phyloP scores from a whole-genome alignment of 2,113 vertebrate genomes.

The Galemys pyrenaicus region DNA sequence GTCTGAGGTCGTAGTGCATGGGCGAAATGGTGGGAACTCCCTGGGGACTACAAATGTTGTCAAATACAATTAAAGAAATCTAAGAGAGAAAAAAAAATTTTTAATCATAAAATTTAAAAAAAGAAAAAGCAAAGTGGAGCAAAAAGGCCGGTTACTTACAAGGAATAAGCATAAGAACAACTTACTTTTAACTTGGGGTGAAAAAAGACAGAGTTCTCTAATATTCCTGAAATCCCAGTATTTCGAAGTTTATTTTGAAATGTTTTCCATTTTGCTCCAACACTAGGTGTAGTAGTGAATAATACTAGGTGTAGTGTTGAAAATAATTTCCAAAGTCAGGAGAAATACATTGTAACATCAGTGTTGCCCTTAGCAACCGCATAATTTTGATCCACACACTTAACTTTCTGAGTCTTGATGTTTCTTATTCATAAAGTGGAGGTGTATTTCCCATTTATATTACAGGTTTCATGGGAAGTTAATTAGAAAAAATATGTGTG shows the following conservation, averaged over 20 bases:
- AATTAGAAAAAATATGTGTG: not conserved
- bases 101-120: too few relatives aligned
- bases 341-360: not conserved
- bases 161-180: not conserved
- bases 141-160: not conserved
- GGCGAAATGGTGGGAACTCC: too few relatives aligned
- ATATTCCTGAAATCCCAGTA: not conserved
- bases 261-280: not conserved
- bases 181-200: not conserved
- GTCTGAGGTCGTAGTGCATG: too few relatives aligned
- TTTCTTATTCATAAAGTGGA: constrained; percentile 1
- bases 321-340: not conserved
- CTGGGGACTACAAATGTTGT: too few relatives aligned
- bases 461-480: not conserved
- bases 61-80: too few relatives aligned
- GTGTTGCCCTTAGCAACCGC: not conserved
- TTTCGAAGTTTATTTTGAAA: constrained; percentile 30
- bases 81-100: too few relatives aligned
- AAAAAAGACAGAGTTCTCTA: too few relatives aligned
- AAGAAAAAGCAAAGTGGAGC: not conserved
- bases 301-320: not conserved
- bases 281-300: not conserved
- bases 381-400: not conserved
- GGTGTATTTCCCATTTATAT: not conserved
- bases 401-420: not conserved